phyloP scores from a whole-genome alignment of 2,888 invertebrate species.

The Rhingia campestris region DNA sequence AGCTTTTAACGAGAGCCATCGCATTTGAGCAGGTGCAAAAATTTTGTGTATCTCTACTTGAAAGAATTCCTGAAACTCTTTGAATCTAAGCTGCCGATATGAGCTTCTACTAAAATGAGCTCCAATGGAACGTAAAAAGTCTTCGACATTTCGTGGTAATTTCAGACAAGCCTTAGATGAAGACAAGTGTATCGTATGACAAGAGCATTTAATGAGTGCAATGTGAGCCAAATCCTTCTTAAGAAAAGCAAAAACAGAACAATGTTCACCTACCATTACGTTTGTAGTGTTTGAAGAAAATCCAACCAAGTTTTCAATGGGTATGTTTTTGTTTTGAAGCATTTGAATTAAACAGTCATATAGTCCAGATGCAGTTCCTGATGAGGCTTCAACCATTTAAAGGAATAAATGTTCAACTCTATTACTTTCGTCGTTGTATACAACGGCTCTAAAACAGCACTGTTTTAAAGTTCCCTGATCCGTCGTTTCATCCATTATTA shows the following conservation, averaged over 20 bases:
- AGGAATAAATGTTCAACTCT: constrained; percentile 8
- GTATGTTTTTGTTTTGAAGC: constrained; percentile 6
- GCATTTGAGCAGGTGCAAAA: too few relatives aligned
- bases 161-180: too few relatives aligned
- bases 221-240: too few relatives aligned
- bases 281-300: neutral
- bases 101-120: constrained; percentile 12
- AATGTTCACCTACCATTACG: too few relatives aligned
- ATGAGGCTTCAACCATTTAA: constrained; percentile 4
- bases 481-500: constrained; percentile 10
- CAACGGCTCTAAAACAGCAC: constrained; percentile 6
- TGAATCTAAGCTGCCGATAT: constrained; percentile 13
- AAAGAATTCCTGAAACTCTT: neutral
- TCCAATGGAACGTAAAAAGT: constrained; percentile 5
- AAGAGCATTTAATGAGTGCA: too few relatives aligned
- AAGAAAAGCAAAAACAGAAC: too few relatives aligned
- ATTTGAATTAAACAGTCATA: constrained; percentile 4
- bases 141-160: too few relatives aligned
- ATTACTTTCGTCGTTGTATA: neutral
- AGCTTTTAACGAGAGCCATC: neutral
- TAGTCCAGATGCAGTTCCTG: constrained; percentile 16
- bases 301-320: neutral
- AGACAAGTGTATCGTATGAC: too few relatives aligned
- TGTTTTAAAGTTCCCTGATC: constrained; percentile 9
- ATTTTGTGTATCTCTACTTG: neutral